Conservation (phyloP, 2,888 invertebrate species). For the Meliscaeva auricollis region DNA sequence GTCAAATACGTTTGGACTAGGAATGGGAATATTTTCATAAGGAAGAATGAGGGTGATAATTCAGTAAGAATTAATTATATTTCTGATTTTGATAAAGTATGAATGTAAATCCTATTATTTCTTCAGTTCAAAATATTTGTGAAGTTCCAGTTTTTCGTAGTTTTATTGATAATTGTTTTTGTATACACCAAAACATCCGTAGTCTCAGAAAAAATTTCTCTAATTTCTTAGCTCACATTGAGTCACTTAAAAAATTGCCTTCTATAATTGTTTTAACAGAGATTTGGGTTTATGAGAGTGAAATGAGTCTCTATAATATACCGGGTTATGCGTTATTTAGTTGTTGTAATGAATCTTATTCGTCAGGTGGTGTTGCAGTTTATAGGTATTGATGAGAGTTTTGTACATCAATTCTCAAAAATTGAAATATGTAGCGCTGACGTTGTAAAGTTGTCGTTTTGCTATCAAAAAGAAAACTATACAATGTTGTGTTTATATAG, state of each 20-base stretch:
- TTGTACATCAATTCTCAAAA: neutral
- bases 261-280: neutral
- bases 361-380: neutral
- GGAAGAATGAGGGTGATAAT: slow-evolving; percentile 29
- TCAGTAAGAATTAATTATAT: too few relatives aligned
- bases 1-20: slow-evolving; percentile 49
- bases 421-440: neutral
- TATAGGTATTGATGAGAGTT: neutral
- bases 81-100: too few relatives aligned
- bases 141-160: too few relatives aligned
- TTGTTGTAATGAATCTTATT: slow-evolving; percentile 2
- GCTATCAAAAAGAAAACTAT: neutral
- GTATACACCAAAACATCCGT: neutral
- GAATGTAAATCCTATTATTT: too few relatives aligned
- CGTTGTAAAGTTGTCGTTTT: neutral
- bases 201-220: neutral
- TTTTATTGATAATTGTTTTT: too few relatives aligned
- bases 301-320: neutral
- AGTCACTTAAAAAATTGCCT: neutral
- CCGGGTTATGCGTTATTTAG: neutral
- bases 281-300: neutral
- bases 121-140: too few relatives aligned
- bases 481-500: neutral
- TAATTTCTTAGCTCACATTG: neutral
- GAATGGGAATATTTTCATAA: slow-evolving; percentile 38